Conservation (phyloP, 2,113 vertebrate genomes). For the Labrus mixtus region DNA sequence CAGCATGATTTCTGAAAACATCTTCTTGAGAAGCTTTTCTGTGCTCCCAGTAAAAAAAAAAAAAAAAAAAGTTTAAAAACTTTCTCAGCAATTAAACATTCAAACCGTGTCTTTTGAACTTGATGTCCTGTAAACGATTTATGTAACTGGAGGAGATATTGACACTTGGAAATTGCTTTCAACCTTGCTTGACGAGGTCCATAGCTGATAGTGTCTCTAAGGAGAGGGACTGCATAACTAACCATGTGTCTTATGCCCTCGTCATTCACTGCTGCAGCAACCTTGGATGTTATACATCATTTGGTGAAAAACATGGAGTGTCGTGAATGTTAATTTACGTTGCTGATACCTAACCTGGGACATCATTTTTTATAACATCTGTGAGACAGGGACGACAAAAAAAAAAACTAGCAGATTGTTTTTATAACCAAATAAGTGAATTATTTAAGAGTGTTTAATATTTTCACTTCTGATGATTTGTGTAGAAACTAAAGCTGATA, state of each 20-base stretch:
- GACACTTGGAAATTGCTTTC: conserved; percentile 32
- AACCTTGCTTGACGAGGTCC: conserved; percentile 49
- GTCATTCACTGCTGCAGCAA: conserved; percentile 30
- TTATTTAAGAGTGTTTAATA: too few relatives aligned
- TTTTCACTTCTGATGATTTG: neutral
- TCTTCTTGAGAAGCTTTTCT: neutral
- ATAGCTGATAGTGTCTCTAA: conserved; percentile 10
- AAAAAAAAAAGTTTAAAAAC: neutral
- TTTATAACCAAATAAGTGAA: neutral
- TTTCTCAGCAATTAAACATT: neutral
- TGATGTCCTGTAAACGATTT: conserved; percentile 8
- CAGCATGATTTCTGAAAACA: too few relatives aligned
- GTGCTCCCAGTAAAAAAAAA: neutral
- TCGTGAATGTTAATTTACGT: conserved; percentile 30
- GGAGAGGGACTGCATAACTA: conserved; percentile 32
- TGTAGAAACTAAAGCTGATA: neutral
- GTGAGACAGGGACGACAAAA: neutral
- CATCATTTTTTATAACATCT: conserved; percentile 21
- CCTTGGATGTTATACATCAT: conserved; percentile 28
- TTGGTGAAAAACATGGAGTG: conserved; percentile 1
- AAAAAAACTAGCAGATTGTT: conserved; percentile 2
- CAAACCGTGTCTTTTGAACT: conserved; percentile 14
- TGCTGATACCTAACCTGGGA: neutral
- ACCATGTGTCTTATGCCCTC: conserved; percentile 19
- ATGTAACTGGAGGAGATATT: conserved; percentile 11